Base-by-base conservation (phyloP, 2,797 vertebrate genomes). In the Mus minutoides region DNA sequence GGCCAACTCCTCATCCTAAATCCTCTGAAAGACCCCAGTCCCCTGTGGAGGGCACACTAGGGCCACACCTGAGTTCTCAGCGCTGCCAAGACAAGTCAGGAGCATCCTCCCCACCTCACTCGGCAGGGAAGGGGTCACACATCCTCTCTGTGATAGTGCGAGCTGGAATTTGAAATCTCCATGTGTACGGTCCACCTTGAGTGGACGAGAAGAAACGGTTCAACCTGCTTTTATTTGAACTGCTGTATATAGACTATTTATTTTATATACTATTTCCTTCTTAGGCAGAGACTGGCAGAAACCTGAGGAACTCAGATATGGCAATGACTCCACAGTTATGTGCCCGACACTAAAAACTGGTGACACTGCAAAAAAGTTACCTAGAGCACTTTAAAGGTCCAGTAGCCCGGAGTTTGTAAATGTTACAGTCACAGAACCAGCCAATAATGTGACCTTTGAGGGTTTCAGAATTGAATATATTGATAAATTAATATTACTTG, bases 251-350 rank as follows among this genome's bases (percentile, higher is more conserved):
- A 26, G 49, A n/a, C 5, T 78, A 40, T 34, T 83, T 78, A 40
- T 34, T 83, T 43, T 71, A 14, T 77, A 34, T 54, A 43, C 64
- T 94, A 37, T 92, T 89, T 84, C 95, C 76, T 92, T 94, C 80
- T 69, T 0, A 0, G 84, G 75, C 78, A 75, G 52, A 77, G 31
- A 12, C 31, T 83, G 91, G 96, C 80, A 34, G 31, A 78, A n/a
- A 69, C 73, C 54, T 64, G 92, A 96, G 88, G 58, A 83, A 77
- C 90, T 88, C 94, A 92, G 87, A 73, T 73, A 67, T 6, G n/a
- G 62, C 83, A 22, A 1, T 92, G 73, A 76, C 43, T 52, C 83
- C 89, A 49, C 40, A 97, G 91, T 29, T 93, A 13, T 96, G 40
- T 46, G 79, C 73, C 79, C 92, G 43, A 77, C 7, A 3, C 89